Evolutionary conservation across 2,113 vertebrate species (phyloP), one percentile per base, ranked within the genome.

Genomic region (Plectropomus leopardus): DNA sequence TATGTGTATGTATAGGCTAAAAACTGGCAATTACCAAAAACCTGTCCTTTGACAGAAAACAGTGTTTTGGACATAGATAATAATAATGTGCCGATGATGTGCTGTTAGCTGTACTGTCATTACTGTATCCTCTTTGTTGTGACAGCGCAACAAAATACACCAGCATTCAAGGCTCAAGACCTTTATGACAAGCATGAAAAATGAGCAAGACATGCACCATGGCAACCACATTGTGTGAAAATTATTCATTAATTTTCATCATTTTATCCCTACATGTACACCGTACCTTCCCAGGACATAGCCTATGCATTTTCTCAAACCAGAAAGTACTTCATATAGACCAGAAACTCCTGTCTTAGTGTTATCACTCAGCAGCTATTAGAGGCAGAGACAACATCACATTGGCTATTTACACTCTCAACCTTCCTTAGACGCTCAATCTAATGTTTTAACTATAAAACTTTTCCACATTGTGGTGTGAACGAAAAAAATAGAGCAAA

Each of bases 161-260:
- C 30, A 63, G 17, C 23, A 40, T 45, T 42, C 28, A 57, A 68
- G 17, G 45, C 44, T 78, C 48, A 54, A 76, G 34, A 58, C 30
- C 73, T 68, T 75, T 26, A 61, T 17, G 42, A 48, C 36, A 50
- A 26, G 21, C 50, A 60, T 63, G 42, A 55, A 58, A 32, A 34
- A 53, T 57, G 51, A 69, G 21, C 44, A 63, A 23, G n/a, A 69
- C 32, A 15, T 51, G 61, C 42, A 72, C 34, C 32, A 57, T 59
- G 30, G 71, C 50, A 72, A 68, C 80, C 60, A 44, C 19, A 34
- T 47, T 44, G 15, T 30, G 61, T 72, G 71, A 64, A 59, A 80
- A 47, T n/a, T 5, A 2, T 68, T 57, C 17, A 61, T 57, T 42
- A 14, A 7, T 23, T 42, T 53, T 63, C 21, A 57, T 58, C 7